phyloP scores from a whole-genome alignment of 2,888 invertebrate genomes.

The Apodemia hepburni region DNA sequence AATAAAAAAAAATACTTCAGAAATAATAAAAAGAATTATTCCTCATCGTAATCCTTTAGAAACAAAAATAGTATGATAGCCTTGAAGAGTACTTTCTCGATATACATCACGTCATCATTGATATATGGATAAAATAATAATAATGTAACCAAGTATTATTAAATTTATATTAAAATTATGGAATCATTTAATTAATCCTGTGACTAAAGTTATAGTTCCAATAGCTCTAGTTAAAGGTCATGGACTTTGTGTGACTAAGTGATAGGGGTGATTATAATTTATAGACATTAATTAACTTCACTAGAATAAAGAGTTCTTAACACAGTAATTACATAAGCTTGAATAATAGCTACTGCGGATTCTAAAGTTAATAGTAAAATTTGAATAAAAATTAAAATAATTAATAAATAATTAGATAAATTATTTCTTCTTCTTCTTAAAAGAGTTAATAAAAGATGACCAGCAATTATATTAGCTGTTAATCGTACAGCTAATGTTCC shows the following conservation, averaged over 20 bases:
- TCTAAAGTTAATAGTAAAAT: slow-evolving; percentile 77
- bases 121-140: slow-evolving; percentile 72
- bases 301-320: slow-evolving; percentile 84
- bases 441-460: slow-evolving; percentile 83
- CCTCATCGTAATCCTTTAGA: slow-evolving; percentile 77
- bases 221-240: slow-evolving; percentile 83
- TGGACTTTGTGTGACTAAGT: slow-evolving; percentile 83
- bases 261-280: slow-evolving; percentile 81
- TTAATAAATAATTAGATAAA: slow-evolving; percentile 44
- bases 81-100: slow-evolving; percentile 84
- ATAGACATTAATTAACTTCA: slow-evolving; percentile 82
- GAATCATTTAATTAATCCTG: slow-evolving; percentile 82
- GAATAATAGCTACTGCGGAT: slow-evolving; percentile 82
- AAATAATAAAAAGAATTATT: not conserved
- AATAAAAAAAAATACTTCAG: too few relatives aligned
- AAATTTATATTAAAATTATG: slow-evolving; percentile 75
- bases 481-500: slow-evolving; percentile 85
- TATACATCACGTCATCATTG: slow-evolving; percentile 87
- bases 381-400: slow-evolving; percentile 66
- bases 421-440: slow-evolving; percentile 59
- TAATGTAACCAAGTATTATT: slow-evolving; percentile 71
- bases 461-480: slow-evolving; percentile 90
- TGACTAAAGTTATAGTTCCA: slow-evolving; percentile 76
- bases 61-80: slow-evolving; percentile 81
- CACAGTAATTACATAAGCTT: slow-evolving; percentile 84